Conservation (phyloP, 2,797 vertebrate genomes). For the Spatula clypeata region DNA sequence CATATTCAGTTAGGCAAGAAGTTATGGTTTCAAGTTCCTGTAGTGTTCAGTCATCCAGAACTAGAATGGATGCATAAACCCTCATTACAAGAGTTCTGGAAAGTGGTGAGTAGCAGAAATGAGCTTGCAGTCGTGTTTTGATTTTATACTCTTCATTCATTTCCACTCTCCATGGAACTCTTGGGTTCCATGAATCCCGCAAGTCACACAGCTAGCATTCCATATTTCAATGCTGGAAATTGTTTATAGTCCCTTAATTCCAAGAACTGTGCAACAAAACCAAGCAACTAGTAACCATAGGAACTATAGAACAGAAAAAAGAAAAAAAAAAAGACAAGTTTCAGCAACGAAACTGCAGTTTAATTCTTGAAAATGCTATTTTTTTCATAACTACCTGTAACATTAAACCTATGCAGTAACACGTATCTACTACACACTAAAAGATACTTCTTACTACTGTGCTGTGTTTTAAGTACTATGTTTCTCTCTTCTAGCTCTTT, state of each 20-base stretch:
- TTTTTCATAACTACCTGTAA: neutral
- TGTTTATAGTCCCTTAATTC: constrained; percentile 50
- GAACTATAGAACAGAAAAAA: constrained; percentile 21
- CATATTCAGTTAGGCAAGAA: constrained; percentile 21
- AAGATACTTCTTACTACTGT: constrained; percentile 13
- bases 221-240: constrained; percentile 54
- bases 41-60: constrained; percentile 18
- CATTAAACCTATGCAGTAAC: neutral
- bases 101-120: neutral
- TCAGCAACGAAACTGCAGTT: constrained; percentile 14
- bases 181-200: neutral
- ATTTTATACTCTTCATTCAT: constrained; percentile 31
- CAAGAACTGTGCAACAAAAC: constrained; percentile 28
- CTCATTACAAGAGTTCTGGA: neutral
- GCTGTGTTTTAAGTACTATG: neutral
- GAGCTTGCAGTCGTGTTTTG: neutral
- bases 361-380: constrained; percentile 31
- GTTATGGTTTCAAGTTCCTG: constrained; percentile 27
- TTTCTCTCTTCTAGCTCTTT: neutral
- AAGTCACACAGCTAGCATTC: constrained; percentile 24
- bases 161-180: constrained; percentile 9
- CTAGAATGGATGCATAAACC: neutral
- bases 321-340: neutral
- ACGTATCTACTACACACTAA: neutral
- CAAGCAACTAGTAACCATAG: constrained; percentile 39